phyloP scores from a whole-genome alignment of 2,113 vertebrate genomes.

The Paramisgurnus dabryanus region DNA sequence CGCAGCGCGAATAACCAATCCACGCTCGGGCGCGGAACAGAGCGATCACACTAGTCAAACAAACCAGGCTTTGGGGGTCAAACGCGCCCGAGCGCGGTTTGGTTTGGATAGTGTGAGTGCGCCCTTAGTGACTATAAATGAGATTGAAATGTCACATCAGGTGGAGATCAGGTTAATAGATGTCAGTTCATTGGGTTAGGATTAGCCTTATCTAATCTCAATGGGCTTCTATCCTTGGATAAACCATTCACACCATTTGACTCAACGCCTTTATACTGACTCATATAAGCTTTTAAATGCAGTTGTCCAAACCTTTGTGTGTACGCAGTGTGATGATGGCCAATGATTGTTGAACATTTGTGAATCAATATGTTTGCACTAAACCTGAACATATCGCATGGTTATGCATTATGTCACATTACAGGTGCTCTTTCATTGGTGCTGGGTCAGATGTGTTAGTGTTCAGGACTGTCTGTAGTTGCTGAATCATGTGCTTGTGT shows the following conservation, averaged over 20 bases:
- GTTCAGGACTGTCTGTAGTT: constrained; percentile 26
- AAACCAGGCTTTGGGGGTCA: no score
- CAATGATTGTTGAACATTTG: no score
- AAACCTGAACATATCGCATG: neutral
- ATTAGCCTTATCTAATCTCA: constrained; percentile 29
- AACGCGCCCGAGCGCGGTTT: no score
- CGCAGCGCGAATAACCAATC: no score
- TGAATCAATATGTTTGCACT: no score
- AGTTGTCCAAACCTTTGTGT: no score
- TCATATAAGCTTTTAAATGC: no score
- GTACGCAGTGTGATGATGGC: no score
- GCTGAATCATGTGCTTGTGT: constrained; percentile 38
- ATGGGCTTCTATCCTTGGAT: neutral
- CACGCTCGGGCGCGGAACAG: no score
- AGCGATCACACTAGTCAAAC: no score
- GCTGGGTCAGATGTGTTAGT: constrained; percentile 5
- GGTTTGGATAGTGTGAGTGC: no score
- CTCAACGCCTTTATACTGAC: neutral
- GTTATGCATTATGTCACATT: constrained; percentile 6
- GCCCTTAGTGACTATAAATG: neutral
- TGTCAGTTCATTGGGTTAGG: constrained; percentile 31
- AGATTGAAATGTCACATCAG: constrained; percentile 10
- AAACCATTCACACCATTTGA: neutral
- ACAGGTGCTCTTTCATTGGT: constrained; percentile 21
- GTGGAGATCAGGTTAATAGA: constrained; percentile 6